Evolutionary conservation across 2,888 invertebrate species (phyloP), one percentile per base, ranked within the genome.

Genomic region (Apantesis nais): DNA sequence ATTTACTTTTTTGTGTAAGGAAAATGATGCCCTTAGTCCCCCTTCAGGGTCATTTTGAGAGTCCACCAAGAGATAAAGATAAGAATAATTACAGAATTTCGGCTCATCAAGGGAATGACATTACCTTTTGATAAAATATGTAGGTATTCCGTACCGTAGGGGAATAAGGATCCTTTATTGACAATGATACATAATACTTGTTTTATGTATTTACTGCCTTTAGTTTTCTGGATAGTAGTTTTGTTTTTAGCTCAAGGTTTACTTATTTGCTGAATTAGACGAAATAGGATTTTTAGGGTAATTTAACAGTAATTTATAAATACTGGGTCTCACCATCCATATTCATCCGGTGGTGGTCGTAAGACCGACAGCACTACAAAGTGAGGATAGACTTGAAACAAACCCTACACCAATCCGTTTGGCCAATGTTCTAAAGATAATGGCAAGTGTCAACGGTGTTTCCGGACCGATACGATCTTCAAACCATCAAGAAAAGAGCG

Each of bases 1-100:
- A 4, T 5, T 19, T 44, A n/a, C n/a, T 77, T 69, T 67, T 64
- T 67, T 68, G 37, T 70, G 69, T 73, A 67, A 72, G 62, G 73
- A 39, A 68, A 72, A 73, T 69, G 67, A 61, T 9, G 34, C 29
- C 11, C 31, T 25, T 77, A 41, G 62, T 68, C 37, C 39, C 37
- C 16, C 60, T 70, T 67, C n/a, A 66, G 55, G 34, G 67, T 22
- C 64, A 61, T 78, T 74, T 74, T 62, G 62, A 37, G 62, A 70
- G 19, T 55, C 25, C n/a, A 31, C 29, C n/a, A 52, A 44, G 61
- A 39, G 52, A 61, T 55, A 61, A 66, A 58, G 52, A 65, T 65
- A 55, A 62, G 64, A 70, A 52, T 66, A 70, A 70, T 70, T 70
- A 66, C 39, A 66, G 52, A 52, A 37, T n/a, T n/a, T 58, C 7